Evolutionary conservation across 2,797 vertebrate species (phyloP), one percentile per base, ranked within the genome.

Genomic region (Morelia viridis): DNA sequence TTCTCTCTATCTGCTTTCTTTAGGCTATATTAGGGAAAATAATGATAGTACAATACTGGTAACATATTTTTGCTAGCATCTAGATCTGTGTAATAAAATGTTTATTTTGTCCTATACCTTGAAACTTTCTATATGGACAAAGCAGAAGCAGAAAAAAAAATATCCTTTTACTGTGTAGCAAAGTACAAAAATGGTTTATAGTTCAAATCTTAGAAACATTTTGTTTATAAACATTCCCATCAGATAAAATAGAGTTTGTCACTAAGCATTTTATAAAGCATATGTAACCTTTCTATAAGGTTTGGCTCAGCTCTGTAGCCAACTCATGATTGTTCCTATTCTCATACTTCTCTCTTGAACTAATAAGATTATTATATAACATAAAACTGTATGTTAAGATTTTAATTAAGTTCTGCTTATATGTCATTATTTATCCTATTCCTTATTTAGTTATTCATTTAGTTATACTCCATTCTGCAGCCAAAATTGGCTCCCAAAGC

Each of bases 141-240:
- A 93, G 94, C 93, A 90, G 93, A 92, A 94, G 61, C 22, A 19
- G 28, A n/a, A 90, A 91, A 28, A 64, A 88, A 0, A 35, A 35
- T 4, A 93, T 58, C 94, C 88, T 92, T 88, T 64, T 1, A 87
- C 90, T 61, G 93, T 4, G 41, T n/a, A 94, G 88, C 93, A 93
- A 90, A 64, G 0, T 41, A 41, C 92, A 93, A 88, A 96, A 95
- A 94, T 94, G 91, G 83, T 88, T 93, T 11, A 1, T 88, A 83
- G 94, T 94, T 92, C 50, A 57, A 85, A 68, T 91, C 50, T 65
- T 93, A 95, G 94, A 94, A 96, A 96, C 11, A 58, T 96, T 95
- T 94, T 95, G 50, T 96, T 96, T 96, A 93, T 96, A 96, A 95
- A 94, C 91, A 92, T 94, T 92, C 90, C 93, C 95, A 94, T 92